Evolutionary conservation across 2,113 vertebrate species (phyloP).

Genomic region (Okapia johnstoni): DNA sequence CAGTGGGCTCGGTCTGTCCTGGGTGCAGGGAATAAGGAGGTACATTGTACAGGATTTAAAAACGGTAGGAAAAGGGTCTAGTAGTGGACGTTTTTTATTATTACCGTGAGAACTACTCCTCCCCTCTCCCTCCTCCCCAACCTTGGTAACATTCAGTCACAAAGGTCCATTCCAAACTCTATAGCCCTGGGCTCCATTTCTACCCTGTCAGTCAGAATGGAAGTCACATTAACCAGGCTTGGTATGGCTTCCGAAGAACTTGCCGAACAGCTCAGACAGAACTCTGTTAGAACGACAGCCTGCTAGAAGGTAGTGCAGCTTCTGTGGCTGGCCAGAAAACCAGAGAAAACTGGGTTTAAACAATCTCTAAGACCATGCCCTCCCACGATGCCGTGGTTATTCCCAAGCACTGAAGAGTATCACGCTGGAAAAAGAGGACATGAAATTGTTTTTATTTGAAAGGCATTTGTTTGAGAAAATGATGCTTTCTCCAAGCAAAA

Average conservation of each 20-base stretch:
- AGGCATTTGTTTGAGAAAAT: slow-evolving; percentile 64
- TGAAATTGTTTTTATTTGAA: slow-evolving; percentile 55
- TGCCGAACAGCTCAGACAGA: background rate
- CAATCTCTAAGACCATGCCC: background rate
- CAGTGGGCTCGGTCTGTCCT: no score
- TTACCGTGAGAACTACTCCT: background rate
- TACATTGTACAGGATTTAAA: background rate
- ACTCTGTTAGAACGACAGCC: background rate
- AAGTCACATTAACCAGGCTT: background rate
- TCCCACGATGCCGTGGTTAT: background rate
- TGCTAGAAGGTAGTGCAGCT: background rate
- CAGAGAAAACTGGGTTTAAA: background rate
- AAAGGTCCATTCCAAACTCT: background rate
- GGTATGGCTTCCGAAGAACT: background rate
- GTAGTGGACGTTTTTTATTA: background rate
- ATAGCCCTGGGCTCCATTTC: background rate
- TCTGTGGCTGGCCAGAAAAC: background rate
- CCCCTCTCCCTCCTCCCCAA: no score
- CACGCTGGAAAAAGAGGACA: background rate
- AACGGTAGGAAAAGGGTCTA: background rate
- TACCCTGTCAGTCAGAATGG: background rate
- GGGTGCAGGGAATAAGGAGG: background rate
- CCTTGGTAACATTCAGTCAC: background rate
- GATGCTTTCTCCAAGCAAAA: slow-evolving; percentile 66
- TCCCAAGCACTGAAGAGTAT: background rate